Evolutionary conservation across 2,113 vertebrate species (phyloP), one percentile per base, ranked within the genome.

Genomic region (Callaeas wilsoni): DNA sequence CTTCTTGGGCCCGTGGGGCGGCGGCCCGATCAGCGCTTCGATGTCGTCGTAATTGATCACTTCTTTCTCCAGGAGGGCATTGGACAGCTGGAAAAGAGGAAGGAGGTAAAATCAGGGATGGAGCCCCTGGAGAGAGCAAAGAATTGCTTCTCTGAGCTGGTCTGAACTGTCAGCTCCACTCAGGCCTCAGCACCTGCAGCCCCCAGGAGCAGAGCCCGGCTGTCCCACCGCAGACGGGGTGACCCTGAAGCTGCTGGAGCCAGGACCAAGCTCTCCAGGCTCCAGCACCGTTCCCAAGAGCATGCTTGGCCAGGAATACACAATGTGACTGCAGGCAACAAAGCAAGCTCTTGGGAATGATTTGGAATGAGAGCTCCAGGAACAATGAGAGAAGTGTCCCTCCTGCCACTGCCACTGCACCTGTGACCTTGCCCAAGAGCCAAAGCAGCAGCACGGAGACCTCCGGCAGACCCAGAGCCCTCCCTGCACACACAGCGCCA

Each of bases 21-120:
- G 98, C 0, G 98, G 98, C 27, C 99, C 99, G 9, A 99, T 98
- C 93, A 99, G 96, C 21, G 98, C 98, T 93, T 99, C 99, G 0
- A 99, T 99, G 96, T 99, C 99, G 12, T 99, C 98, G 0, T 99
- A 99, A 97, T 99, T 99, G 59, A 99, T 98, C 90, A 99, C 99
- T 95, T 99, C 99, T 33, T 98, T 98, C 94, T 99, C 99, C 95
- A 99, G 94, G 68, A 99, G 98, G 3, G 99, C 98, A 9, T 96
- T 97, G 23, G 99, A 99, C 98, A 99, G 96, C 99, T 99, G 76
- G 73, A 91, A 88, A 83, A 53, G 95, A 53, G 89, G 69, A 93
- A 65, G 6, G 63, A 16, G 18, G 52, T 47, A 82, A 7, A 47
- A 26, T 78, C 35, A 96, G 92, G 42, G 26, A 29, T 33, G 42